Percentiles rank a stretch among this genome's conserved stretches.
phyloP scores from a whole-genome alignment of 2,888 invertebrate species.

The Drosophila nr. perissopoda region DNA sequence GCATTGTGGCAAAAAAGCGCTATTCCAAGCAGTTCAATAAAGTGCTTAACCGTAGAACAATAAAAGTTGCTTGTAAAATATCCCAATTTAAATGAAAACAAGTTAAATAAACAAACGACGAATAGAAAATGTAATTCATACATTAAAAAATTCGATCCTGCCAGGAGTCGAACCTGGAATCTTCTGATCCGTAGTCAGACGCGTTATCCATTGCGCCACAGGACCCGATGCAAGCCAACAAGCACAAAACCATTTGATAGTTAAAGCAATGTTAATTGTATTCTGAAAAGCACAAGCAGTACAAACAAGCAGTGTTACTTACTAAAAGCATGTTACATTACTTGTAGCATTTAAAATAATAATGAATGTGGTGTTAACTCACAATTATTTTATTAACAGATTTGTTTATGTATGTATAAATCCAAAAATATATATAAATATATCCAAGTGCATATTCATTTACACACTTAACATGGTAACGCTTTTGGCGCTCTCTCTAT shows the following conservation, averaged over 20 bases:
- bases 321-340: no score
- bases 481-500: not conserved
- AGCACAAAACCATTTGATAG: not conserved
- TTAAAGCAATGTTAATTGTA: constrained; percentile 6
- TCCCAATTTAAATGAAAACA: not conserved
- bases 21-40: not conserved
- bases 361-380: not conserved
- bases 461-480: not conserved
- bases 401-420: not conserved
- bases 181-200: constrained; percentile 85
- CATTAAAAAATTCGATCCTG: constrained; percentile 10
- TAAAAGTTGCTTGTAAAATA: not conserved
- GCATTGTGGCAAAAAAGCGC: no score
- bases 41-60: not conserved
- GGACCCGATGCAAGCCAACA: constrained; percentile 52
- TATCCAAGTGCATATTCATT: not conserved
- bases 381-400: not conserved
- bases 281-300: constrained; percentile 18
- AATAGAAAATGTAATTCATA: not conserved
- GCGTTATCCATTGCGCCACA: constrained; percentile 85
- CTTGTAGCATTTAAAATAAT: not conserved
- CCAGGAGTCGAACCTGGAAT: constrained; percentile 84
- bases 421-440: not conserved
- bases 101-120: not conserved
- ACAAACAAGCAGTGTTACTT: not conserved